phyloP scores from a whole-genome alignment of 2,888 invertebrate species.

The Ectemnius continuus region DNA sequence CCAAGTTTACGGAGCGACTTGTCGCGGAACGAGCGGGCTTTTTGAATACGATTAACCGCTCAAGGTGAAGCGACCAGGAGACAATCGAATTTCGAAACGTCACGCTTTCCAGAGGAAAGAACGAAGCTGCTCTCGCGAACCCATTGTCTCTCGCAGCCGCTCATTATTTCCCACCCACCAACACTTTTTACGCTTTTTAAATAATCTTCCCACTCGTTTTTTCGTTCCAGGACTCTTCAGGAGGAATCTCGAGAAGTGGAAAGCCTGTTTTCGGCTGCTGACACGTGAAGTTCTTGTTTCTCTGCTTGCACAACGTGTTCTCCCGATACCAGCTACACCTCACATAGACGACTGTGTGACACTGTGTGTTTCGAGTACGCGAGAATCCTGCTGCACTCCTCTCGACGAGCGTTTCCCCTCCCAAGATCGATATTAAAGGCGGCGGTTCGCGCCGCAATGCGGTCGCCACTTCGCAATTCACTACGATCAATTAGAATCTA shows the following conservation, averaged over 20 bases:
- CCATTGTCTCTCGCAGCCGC: constrained; percentile 16
- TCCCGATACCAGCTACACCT: not conserved
- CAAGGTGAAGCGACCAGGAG: not conserved
- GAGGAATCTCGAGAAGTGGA: not conserved
- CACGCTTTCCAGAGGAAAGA: constrained; percentile 20
- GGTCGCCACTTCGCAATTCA: constrained; percentile 13
- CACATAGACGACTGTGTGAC: not conserved
- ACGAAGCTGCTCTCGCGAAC: constrained; percentile 10
- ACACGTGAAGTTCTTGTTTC: not conserved
- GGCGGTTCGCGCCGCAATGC: constrained; percentile 33
- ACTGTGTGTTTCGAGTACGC: not conserved
- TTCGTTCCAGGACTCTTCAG: too few species aligned
- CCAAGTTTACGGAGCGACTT: too few species aligned
- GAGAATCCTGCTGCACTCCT: not conserved
- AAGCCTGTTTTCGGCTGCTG: not conserved
- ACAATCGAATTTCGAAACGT: constrained; percentile 53
- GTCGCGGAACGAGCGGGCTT: too few species aligned
- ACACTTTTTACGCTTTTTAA: too few species aligned
- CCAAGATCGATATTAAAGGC: constrained; percentile 24
- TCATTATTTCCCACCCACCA: constrained; percentile 32
- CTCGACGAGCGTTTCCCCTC: constrained; percentile 15
- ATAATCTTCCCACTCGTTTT: too few species aligned
- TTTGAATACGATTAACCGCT: constrained; percentile 9
- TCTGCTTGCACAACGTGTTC: not conserved
- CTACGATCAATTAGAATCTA: not conserved